Percentiles rank a stretch among this genome's conserved stretches.
Evolutionary conservation across 2,888 invertebrate genomes (phyloP).

Genomic region (Lingula anatina): DNA sequence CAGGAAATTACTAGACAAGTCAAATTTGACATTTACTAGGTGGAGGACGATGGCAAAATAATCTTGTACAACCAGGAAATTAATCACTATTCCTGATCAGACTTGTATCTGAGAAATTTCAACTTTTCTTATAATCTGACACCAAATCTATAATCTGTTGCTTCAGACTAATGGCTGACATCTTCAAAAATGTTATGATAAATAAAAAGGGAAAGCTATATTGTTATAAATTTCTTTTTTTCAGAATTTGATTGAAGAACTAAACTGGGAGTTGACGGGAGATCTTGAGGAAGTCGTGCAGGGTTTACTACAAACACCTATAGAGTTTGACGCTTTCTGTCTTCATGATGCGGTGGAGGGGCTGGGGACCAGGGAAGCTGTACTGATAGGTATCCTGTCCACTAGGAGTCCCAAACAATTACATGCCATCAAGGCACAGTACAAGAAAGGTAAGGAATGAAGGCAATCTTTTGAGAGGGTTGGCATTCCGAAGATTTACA

Average conservation of each 20-base stretch:
- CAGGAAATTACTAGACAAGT: no score
- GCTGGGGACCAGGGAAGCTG: conserved; percentile 28
- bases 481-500: no score
- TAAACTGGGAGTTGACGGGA: conserved; percentile 33
- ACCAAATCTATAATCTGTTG: no score
- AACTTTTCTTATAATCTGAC: no score
- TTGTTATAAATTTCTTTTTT: conserved; percentile 4
- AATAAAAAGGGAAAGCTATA: neutral
- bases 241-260: conserved; percentile 30
- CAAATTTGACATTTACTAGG: no score
- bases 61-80: no score
- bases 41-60: no score
- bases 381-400: conserved; percentile 28
- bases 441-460: conserved; percentile 28
- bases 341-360: conserved; percentile 35
- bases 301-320: conserved; percentile 34
- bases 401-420: conserved; percentile 34
- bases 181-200: no score
- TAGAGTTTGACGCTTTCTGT: conserved; percentile 34
- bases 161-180: neutral
- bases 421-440: conserved; percentile 26
- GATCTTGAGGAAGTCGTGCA: conserved; percentile 39
- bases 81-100: no score
- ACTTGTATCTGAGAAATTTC: no score
- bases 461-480: no score